Base-by-base conservation (phyloP, 23 tunicate species). In the Phallusia fumigata region DNA sequence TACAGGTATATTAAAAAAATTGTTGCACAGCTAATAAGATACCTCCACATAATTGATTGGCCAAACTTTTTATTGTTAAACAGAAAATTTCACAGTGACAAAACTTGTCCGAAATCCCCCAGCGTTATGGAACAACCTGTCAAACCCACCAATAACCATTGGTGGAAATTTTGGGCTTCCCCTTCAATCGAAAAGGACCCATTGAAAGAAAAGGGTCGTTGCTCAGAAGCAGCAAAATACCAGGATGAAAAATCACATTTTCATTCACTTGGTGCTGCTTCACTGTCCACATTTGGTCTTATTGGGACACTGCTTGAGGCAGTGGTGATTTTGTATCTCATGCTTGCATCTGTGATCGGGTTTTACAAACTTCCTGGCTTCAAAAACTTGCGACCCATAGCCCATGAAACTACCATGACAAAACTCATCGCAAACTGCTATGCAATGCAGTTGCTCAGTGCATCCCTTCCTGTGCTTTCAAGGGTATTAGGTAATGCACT, bases 261-360 rank as follows among this genome's bases (percentile, higher is more conserved):
- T 12, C 76, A 84, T 33, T 75, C 87, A 2, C 85, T 89, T 32
- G 98, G 98, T 33, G 98, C 98, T 26, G 74, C 73, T 19, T 94
- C 98, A 19, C 53, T 94, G 58, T 94, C 98, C 10, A 52, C 94
- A 15, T 94, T 94, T 75, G 98, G 98, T 33, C 84, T 89, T 32
- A 34, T 86, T 76, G 98, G 98, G 13, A 94, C 94, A 32, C 36
- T 94, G 11, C 65, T 94, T 31, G 98, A 94, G 64, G 87, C 82
- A 30, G 78, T 73, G 16, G 88, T 94, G 18, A 82, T 89, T 15
- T 82, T 86, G 52, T 94, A 89, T 52, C 83, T 89, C 32, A 76
- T 82, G 81, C 69, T 86, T 0, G 90, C 94, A 19, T 89, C 94
- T 21, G 87, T 94, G 1, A 90, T 94, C 18, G 98, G 98, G 13